Evolutionary conservation across 2,797 vertebrate species (phyloP).

Genomic region (Pangasius larnaudii): DNA sequence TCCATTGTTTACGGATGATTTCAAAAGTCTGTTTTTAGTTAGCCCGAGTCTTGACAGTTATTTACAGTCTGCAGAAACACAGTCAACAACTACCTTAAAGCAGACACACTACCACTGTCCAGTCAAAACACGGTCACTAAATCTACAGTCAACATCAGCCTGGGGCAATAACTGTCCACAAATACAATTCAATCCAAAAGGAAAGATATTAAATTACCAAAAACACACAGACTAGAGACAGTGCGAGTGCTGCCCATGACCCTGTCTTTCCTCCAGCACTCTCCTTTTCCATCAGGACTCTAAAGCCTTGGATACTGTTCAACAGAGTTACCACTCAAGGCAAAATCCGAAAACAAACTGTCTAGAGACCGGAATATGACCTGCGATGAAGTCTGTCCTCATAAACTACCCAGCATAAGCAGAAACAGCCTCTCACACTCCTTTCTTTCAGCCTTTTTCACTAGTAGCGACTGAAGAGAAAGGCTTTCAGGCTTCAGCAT

Average conservation of each 20-base stretch:
- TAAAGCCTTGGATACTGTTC: constrained; percentile 43
- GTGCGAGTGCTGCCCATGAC: background rate
- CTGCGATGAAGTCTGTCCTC: constrained; percentile 27
- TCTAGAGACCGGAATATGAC: constrained; percentile 50
- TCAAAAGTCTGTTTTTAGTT: constrained; percentile 1
- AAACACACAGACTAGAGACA: constrained; percentile 27
- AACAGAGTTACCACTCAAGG: constrained; percentile 27
- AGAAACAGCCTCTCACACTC: constrained; percentile 31
- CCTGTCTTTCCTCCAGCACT: constrained; percentile 32
- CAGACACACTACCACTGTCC: constrained; percentile 3
- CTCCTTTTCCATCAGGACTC: constrained; percentile 24
- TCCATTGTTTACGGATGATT: background rate
- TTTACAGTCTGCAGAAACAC: constrained; percentile 1
- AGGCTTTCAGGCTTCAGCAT: constrained; percentile 23
- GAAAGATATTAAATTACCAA: constrained; percentile 22
- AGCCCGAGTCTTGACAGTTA: background rate
- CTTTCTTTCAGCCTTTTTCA: constrained; percentile 19
- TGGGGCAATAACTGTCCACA: constrained; percentile 34
- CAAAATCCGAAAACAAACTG: constrained; percentile 47
- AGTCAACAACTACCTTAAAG: background rate
- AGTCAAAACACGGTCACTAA: constrained; percentile 33
- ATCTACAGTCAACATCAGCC: constrained; percentile 7
- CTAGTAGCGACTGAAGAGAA: constrained; percentile 32
- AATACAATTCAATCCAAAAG: constrained; percentile 34
- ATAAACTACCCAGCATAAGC: constrained; percentile 36